phyloP scores from a whole-genome alignment of 2,797 vertebrate species.

The Apogon talboti region DNA sequence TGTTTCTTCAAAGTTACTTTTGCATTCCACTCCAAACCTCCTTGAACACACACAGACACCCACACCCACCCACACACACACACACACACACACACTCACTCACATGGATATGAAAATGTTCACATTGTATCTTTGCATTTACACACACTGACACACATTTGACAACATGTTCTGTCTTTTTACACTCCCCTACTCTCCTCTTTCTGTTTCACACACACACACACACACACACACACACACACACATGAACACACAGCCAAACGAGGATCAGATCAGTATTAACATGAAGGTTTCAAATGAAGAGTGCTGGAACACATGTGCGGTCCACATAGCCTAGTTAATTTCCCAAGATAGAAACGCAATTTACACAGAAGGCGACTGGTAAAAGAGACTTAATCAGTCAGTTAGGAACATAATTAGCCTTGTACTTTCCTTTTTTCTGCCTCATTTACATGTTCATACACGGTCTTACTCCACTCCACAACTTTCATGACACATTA shows the following conservation, averaged over 20 bases:
- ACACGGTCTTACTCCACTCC: slow-evolving; percentile 61
- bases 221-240: slow-evolving; percentile 30
- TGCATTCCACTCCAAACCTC: slow-evolving; percentile 71
- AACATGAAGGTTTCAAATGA: slow-evolving; percentile 82
- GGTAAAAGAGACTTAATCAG: slow-evolving; percentile 85
- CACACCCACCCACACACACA: slow-evolving; percentile 37
- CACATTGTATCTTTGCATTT: background rate
- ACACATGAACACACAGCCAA: slow-evolving; percentile 45
- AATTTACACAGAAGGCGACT: slow-evolving; percentile 85
- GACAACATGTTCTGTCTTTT: slow-evolving; percentile 40
- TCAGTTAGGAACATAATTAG: slow-evolving; percentile 85
- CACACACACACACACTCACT: too few relatives aligned
- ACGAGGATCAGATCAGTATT: slow-evolving; percentile 77
- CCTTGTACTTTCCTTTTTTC: slow-evolving; percentile 80
- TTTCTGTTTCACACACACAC: slow-evolving; percentile 33
- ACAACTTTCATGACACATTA: slow-evolving; percentile 66
- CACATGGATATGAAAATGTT: slow-evolving; percentile 3
- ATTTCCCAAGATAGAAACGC: slow-evolving; percentile 86
- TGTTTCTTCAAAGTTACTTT: slow-evolving; percentile 88
- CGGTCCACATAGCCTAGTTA: slow-evolving; percentile 83
- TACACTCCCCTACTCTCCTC: slow-evolving; percentile 10
- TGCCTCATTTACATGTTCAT: slow-evolving; percentile 81
- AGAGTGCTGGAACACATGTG: slow-evolving; percentile 81
- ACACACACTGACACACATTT: slow-evolving; percentile 64
- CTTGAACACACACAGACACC: slow-evolving; percentile 44